phyloP scores from a whole-genome alignment of 2,113 vertebrate species.

The Rana temporaria region DNA sequence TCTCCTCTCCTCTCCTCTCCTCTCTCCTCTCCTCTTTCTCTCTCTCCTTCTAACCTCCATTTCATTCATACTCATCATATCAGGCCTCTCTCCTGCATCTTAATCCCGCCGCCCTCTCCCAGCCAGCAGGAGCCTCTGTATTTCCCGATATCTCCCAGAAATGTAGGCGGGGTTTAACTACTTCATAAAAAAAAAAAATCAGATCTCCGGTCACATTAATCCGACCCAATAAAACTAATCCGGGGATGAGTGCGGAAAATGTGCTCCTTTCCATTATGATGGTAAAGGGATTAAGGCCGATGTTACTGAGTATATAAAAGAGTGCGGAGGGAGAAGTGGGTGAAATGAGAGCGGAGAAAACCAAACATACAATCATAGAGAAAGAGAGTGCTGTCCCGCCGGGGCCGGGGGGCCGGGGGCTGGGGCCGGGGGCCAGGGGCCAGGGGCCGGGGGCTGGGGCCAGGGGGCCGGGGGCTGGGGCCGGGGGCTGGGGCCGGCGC shows the following conservation, averaged over 20 bases:
- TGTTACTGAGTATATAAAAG: slow-evolving; percentile 15
- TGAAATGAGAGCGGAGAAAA: background rate
- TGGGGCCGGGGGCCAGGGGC: too few species aligned
- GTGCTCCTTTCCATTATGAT: background rate
- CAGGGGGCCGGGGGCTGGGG: too few species aligned
- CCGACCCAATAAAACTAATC: background rate
- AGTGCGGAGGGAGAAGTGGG: background rate
- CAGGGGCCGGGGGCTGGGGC: too few species aligned
- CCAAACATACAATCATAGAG: too few species aligned
- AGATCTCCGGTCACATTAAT: background rate
- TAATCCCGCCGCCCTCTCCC: too few species aligned
- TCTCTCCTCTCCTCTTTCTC: too few species aligned
- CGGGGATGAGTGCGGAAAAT: background rate
- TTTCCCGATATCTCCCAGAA: slow-evolving; percentile 16
- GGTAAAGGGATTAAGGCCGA: slow-evolving; percentile 15
- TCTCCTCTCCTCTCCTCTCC: too few species aligned
- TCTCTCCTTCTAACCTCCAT: too few species aligned
- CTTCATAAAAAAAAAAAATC: slow-evolving; percentile 17
- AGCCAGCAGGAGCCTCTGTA: background rate
- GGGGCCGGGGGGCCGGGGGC: too few species aligned
- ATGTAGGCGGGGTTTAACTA: background rate
- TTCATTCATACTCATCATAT: too few species aligned
- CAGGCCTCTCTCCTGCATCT: too few species aligned
- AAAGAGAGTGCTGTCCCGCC: too few species aligned
- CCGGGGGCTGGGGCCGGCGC: background rate